These are phyloP conservation scores for Onychorhynchus coronatus DNA, from an alignment of 2,113 vertebrate species.

Conservation along the genomic window DNA sequence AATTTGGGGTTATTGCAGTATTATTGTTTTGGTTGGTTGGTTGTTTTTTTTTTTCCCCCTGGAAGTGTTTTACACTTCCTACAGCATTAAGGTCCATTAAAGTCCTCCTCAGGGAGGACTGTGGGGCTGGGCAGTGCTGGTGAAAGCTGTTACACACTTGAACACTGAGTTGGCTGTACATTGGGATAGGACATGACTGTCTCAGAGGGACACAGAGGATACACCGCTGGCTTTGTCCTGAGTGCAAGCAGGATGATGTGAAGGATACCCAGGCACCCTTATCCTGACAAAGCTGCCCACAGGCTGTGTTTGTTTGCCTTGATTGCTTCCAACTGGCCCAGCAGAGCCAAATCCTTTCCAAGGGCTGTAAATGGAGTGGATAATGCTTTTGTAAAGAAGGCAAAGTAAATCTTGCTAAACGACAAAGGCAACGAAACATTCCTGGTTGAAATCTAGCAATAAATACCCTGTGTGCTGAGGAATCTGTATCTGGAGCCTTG, in stretches of 20 bases:
- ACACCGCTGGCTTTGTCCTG: not conserved
- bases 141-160: not conserved
- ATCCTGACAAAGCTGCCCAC: not conserved
- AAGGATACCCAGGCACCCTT: not conserved
- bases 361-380: not conserved
- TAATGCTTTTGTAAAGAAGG: not conserved
- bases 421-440: constrained; percentile 8
- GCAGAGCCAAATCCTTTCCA: not conserved
- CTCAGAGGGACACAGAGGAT: not conserved
- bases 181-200: not conserved
- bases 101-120: too few relatives aligned
- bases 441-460: not conserved
- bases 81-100: not conserved
- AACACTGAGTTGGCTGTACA: not conserved
- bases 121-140: not conserved
- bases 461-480: not conserved
- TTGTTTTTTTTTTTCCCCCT: not conserved
- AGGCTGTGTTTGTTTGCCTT: not conserved
- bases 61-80: not conserved
- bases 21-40: too few relatives aligned
- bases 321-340: not conserved
- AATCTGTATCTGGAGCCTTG: not conserved
- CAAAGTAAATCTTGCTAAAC: constrained; percentile 22
- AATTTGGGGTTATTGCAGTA: not conserved
- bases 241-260: not conserved